Conservation (phyloP, 2,888 invertebrate species). For the Limnephilus auricula region DNA sequence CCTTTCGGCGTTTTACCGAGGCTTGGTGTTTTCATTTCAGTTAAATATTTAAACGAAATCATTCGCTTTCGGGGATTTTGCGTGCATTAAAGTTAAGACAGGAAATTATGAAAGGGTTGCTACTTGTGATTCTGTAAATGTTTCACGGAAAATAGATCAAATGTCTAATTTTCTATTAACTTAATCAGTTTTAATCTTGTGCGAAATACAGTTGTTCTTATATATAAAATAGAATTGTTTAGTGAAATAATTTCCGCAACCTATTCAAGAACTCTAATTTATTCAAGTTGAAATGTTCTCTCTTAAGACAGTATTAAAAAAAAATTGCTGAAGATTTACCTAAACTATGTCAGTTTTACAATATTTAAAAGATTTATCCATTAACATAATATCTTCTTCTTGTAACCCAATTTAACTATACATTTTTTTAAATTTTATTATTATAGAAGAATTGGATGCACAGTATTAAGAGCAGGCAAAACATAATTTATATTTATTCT, state of each 20-base stretch:
- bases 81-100: slow-evolving; percentile 2
- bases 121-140: background rate
- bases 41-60: slow-evolving; percentile 16
- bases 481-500: too few relatives aligned
- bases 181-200: background rate
- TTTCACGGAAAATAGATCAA: background rate
- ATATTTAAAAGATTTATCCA: too few relatives aligned
- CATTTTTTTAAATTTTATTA: too few relatives aligned
- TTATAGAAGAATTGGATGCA: too few relatives aligned
- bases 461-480: too few relatives aligned
- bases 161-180: background rate
- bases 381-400: too few relatives aligned
- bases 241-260: background rate
- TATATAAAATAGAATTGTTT: background rate
- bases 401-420: too few relatives aligned
- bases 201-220: background rate
- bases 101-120: slow-evolving; percentile 3
- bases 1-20: slow-evolving; percentile 7
- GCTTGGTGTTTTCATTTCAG: background rate
- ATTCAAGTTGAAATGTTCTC: too few relatives aligned
- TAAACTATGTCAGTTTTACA: too few relatives aligned
- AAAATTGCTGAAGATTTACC: too few relatives aligned
- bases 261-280: too few relatives aligned
- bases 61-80: background rate
- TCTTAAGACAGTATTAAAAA: too few relatives aligned